Percentiles rank a stretch among this genome's conserved stretches.
Conservation (phyloP, 2,113 vertebrate genomes). For the Loxodonta africana region DNA sequence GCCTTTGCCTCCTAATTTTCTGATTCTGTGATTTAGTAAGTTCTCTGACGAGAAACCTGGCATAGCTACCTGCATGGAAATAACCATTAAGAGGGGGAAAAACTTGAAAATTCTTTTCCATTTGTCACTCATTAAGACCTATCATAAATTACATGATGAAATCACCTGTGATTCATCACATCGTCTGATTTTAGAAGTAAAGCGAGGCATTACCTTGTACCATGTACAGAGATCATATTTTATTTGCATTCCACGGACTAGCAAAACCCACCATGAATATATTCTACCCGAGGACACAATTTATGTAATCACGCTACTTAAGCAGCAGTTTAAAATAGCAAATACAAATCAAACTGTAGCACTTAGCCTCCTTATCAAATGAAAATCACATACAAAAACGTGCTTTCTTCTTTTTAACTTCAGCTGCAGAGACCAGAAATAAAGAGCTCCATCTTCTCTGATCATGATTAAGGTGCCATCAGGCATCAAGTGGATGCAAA, state of each 20-base stretch:
- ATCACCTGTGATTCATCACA: constrained; percentile 59
- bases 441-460: constrained; percentile 89
- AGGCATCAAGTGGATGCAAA: constrained; percentile 83
- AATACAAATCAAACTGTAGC: constrained; percentile 73
- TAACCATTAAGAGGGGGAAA: neutral
- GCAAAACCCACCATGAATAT: constrained; percentile 69
- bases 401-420: constrained; percentile 89
- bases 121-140: constrained; percentile 73
- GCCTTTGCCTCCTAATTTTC: constrained; percentile 32
- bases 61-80: constrained; percentile 23
- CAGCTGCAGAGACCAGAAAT: constrained; percentile 91
- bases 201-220: constrained; percentile 64
- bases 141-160: constrained; percentile 61
- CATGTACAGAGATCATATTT: constrained; percentile 66
- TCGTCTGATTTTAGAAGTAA: constrained; percentile 68
- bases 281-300: constrained; percentile 81
- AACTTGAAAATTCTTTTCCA: neutral
- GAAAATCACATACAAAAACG: constrained; percentile 90
- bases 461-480: constrained; percentile 88
- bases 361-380: constrained; percentile 80
- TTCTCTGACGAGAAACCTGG: constrained; percentile 47
- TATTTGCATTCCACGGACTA: constrained; percentile 64
- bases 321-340: constrained; percentile 73
- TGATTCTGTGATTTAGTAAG: constrained; percentile 35
- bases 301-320: constrained; percentile 82